Base-by-base conservation (phyloP, 2,797 vertebrate species). In the Loris lydekkerianus region DNA sequence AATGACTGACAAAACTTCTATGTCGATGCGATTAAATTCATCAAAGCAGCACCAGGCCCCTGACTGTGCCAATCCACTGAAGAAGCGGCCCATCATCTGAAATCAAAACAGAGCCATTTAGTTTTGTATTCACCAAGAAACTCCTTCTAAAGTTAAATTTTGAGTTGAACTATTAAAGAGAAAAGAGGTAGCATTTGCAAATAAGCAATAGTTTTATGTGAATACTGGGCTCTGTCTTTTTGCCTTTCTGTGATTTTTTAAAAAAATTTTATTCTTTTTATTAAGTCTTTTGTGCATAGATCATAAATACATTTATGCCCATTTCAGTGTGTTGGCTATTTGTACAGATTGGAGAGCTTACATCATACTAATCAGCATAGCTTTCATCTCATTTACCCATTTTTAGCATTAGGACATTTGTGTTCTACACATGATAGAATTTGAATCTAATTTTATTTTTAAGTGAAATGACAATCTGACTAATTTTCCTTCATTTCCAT, bases 1-100 rank as follows among this genome's bases (percentile, higher is more conserved):
- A 7, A 99, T 99, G 97, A 99, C 99, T 5, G 99, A 99, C 89
- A 99, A 95, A 89, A 99, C 99, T 98, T 99, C 99, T 56, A 99
- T 99, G 97, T 99, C 99, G 72, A 99, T 99, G 73, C 98, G 98
- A 95, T 99, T 99, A 96, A 99, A 99, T 97, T 99, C 99, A 31
- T 99, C 99, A 97, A 99, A 99, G 96, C 99, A 99, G 94, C 99
- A 99, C 99, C 99, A 99, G 89, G 99, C 99, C 83, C 99, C 99
- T 0, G 99, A 99, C 93, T 99, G 99, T 86, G 99, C 99, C 86
- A 99, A 98, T 2, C 99, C 99, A 20, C 99, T 99, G 95, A 99
- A 99, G 98, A 99, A 99, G 53, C 98, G 98, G 0, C 99, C 99
- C 99, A 99, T 99, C 99, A 99, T 99, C 99, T 99, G 97, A 93